These are phyloP conservation scores for Eristalis pertinax DNA, from an alignment of 2,888 invertebrate species.

Conservation along the genomic window DNA sequence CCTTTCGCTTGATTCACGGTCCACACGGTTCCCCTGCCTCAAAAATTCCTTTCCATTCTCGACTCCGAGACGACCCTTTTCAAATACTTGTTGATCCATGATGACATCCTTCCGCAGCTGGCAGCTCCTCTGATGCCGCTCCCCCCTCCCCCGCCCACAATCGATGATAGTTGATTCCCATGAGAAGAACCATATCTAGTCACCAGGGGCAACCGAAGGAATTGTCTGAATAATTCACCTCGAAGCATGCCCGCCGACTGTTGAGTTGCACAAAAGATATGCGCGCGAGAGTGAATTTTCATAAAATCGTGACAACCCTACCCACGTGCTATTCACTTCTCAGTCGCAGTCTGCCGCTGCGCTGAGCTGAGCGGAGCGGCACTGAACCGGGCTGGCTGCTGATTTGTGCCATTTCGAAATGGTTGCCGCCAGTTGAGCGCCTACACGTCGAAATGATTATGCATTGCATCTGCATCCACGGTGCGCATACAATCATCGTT, in stretches of 20 bases:
- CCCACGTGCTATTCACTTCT: slow-evolving; percentile 22
- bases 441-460: slow-evolving; percentile 23
- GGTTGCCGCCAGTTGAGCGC: slow-evolving; percentile 31
- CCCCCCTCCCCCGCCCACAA: background rate
- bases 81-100: background rate
- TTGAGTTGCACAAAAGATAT: slow-evolving; percentile 1
- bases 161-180: background rate
- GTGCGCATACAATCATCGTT: slow-evolving; percentile 41
- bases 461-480: slow-evolving; percentile 17
- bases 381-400: background rate
- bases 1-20: background rate
- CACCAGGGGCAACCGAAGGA: background rate
- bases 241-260: slow-evolving; percentile 24
- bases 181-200: background rate
- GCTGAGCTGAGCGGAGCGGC: background rate
- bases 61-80: background rate
- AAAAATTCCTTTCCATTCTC: background rate
- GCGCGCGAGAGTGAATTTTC: slow-evolving; percentile 48
- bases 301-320: slow-evolving; percentile 68
- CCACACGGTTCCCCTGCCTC: background rate
- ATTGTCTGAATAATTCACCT: slow-evolving; percentile 44
- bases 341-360: background rate
- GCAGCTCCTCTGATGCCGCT: background rate
- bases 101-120: background rate
- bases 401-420: slow-evolving; percentile 36